phyloP scores from a whole-genome alignment of 2,888 invertebrate species.

The Cryptops parisi region DNA sequence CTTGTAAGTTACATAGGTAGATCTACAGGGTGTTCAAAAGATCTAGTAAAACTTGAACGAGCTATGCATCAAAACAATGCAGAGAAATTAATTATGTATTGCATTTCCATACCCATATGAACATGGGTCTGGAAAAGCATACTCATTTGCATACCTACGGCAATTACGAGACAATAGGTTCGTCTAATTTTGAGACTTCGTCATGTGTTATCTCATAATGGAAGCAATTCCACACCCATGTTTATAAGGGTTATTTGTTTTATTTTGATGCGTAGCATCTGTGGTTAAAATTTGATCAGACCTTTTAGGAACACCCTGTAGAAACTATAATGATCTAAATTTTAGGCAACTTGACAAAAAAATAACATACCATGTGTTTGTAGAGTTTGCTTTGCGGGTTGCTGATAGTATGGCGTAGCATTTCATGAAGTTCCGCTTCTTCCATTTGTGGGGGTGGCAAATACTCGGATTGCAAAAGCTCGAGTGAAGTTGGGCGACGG shows the following conservation, averaged over 20 bases:
- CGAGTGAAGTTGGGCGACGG: constrained; percentile 67
- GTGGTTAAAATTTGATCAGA: not conserved
- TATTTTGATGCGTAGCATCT: not conserved
- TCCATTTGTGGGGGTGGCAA: constrained; percentile 76
- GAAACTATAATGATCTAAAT: not conserved
- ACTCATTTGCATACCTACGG: too few species aligned
- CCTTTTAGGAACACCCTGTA: not conserved
- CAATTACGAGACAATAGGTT: too few species aligned
- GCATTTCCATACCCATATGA: too few species aligned
- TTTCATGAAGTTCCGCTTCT: constrained; percentile 66
- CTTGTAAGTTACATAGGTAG: too few species aligned
- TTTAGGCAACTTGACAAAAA: not conserved
- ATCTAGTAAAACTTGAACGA: too few species aligned
- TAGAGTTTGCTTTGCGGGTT: constrained; percentile 67
- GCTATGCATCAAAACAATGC: too few species aligned
- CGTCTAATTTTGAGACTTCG: too few species aligned
- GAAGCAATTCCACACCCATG: not conserved
- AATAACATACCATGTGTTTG: constrained; percentile 35
- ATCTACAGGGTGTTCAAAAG: not conserved
- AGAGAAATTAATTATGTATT: too few species aligned
- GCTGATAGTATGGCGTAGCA: constrained; percentile 62
- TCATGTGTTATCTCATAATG: too few species aligned
- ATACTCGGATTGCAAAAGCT: constrained; percentile 63
- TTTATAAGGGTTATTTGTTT: not conserved
- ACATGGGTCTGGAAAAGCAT: not conserved